phyloP scores from a whole-genome alignment of 2,888 invertebrate genomes.

The Tortricodes alternella region DNA sequence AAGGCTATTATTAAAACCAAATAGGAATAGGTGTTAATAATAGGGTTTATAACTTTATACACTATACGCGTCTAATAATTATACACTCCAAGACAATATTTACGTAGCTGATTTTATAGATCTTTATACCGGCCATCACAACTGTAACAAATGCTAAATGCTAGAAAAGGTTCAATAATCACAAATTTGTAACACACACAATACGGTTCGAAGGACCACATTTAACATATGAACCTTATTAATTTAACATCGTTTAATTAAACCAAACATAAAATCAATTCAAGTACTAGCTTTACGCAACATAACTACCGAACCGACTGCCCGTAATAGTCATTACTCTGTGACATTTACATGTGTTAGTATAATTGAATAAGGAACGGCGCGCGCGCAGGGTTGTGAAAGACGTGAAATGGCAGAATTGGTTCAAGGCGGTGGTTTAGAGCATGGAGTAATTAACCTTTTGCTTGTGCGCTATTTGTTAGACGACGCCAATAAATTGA shows the following conservation, averaged over 20 bases:
- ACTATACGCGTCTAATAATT: neutral
- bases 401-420: slow-evolving; percentile 51
- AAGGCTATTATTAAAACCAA: neutral
- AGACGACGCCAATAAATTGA: too few relatives aligned
- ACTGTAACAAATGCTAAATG: too few relatives aligned
- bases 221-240: slow-evolving; percentile 6
- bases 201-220: slow-evolving; percentile 10
- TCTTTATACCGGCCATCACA: too few relatives aligned
- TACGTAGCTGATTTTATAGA: neutral
- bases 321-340: slow-evolving; percentile 42
- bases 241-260: slow-evolving; percentile 27
- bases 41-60: too few relatives aligned
- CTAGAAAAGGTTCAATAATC: too few relatives aligned
- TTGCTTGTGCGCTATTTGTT: slow-evolving; percentile 30
- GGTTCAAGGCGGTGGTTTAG: slow-evolving; percentile 59
- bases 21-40: neutral
- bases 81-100: neutral
- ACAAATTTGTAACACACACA: neutral
- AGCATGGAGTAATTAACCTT: slow-evolving; percentile 21
- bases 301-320: neutral
- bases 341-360: slow-evolving; percentile 74
- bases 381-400: slow-evolving; percentile 36
- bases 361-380: slow-evolving; percentile 64
- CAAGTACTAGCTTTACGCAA: slow-evolving; percentile 36
- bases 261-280: slow-evolving; percentile 17